Evolutionary conservation across 2,888 invertebrate species (phyloP).

Genomic region (Tachina fera): DNA sequence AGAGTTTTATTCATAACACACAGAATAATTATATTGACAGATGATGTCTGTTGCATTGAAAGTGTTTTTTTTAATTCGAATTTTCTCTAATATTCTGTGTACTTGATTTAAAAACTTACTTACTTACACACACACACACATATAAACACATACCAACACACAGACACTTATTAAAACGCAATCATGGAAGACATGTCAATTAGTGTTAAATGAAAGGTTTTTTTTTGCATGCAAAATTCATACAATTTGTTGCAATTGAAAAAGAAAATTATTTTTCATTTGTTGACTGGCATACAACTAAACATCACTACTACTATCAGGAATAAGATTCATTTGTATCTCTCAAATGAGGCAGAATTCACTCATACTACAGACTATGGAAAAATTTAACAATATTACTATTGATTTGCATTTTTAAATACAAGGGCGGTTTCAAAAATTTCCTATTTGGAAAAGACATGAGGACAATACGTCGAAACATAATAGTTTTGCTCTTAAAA

Average conservation of each 20-base stretch:
- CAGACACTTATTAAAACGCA: constrained; percentile 38
- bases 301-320: background rate
- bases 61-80: constrained; percentile 70
- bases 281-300: background rate
- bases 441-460: too few relatives aligned
- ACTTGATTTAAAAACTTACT: constrained; percentile 74
- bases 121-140: constrained; percentile 71
- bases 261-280: constrained; percentile 3
- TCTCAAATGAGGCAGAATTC: too few relatives aligned
- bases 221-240: constrained; percentile 70
- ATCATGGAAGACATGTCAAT: constrained; percentile 66
- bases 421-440: too few relatives aligned
- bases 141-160: background rate
- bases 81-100: constrained; percentile 9
- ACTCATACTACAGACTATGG: too few relatives aligned
- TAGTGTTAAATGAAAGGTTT: constrained; percentile 71
- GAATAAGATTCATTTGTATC: background rate
- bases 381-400: too few relatives aligned
- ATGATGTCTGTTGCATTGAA: constrained; percentile 70
- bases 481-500: too few relatives aligned
- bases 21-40: constrained; percentile 62
- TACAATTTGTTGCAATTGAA: constrained; percentile 54
- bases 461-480: too few relatives aligned
- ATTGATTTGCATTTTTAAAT: too few relatives aligned
- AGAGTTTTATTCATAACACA: constrained; percentile 53